Percentiles rank a stretch among this genome's conserved stretches.
These are phyloP conservation scores for Mus pahari DNA, from an alignment of 2,113 vertebrate genomes.

Conservation along the genomic window DNA sequence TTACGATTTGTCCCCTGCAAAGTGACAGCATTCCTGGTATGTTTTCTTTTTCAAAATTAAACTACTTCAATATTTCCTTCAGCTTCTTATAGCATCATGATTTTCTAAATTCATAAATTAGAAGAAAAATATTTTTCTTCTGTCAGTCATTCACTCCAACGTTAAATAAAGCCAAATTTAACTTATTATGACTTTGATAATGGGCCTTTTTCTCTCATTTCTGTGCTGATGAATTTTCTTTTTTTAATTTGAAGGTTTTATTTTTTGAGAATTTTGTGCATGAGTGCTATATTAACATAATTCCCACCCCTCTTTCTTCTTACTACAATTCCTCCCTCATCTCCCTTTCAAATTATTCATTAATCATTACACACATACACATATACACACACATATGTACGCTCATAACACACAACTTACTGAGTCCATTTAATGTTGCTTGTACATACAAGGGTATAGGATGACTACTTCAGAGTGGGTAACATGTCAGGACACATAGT, in stretches of 20 bases:
- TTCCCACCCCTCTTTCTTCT: no score
- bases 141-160: neutral
- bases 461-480: neutral
- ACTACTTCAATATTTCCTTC: conserved; percentile 36
- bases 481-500: neutral
- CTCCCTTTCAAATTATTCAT: neutral
- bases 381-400: neutral
- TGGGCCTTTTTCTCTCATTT: neutral
- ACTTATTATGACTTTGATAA: conserved; percentile 57
- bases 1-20: neutral
- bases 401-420: neutral
- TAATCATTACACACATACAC: neutral
- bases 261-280: neutral
- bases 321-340: neutral
- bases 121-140: conserved; percentile 27
- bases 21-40: neutral
- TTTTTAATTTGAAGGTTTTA: neutral
- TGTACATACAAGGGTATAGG: neutral
- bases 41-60: conserved; percentile 36
- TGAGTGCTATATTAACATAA: neutral
- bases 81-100: neutral
- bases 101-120: conserved; percentile 54
- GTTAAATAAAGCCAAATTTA: conserved; percentile 62
- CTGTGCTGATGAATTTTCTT: neutral
- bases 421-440: neutral